Evolutionary conservation across 2,888 invertebrate genomes (phyloP).

Genomic region (Euplagia quadripunctaria): DNA sequence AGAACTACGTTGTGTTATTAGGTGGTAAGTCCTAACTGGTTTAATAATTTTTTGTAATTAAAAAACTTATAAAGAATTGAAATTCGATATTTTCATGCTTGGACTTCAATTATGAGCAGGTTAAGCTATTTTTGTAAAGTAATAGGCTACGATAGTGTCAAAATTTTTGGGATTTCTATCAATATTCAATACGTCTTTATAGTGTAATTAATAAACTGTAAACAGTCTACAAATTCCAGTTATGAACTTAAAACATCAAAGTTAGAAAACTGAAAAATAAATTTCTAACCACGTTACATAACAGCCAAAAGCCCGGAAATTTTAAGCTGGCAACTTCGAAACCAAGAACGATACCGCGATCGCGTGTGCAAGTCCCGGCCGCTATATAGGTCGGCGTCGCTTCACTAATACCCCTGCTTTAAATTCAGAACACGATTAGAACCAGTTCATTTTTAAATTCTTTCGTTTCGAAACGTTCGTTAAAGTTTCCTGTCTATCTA

Average conservation of each 20-base stretch:
- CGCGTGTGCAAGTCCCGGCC: slow-evolving; percentile 35
- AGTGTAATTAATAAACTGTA: background rate
- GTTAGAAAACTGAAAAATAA: background rate
- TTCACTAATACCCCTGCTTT: slow-evolving; percentile 41
- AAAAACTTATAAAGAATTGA: too few relatives aligned
- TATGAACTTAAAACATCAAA: background rate
- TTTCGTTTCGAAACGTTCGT: slow-evolving; percentile 22
- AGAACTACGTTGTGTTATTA: too few relatives aligned
- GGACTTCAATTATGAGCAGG: too few relatives aligned
- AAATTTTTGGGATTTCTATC: too few relatives aligned
- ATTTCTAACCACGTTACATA: slow-evolving; percentile 21
- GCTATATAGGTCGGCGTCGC: slow-evolving; percentile 47
- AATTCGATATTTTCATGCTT: too few relatives aligned
- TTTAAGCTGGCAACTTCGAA: slow-evolving; percentile 26
- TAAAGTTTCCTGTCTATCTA: slow-evolving; percentile 12
- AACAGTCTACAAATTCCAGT: background rate
- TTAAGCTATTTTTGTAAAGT: too few relatives aligned
- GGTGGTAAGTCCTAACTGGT: too few relatives aligned
- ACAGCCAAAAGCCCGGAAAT: slow-evolving; percentile 25
- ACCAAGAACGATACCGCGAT: slow-evolving; percentile 12
- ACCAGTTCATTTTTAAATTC: slow-evolving; percentile 29
- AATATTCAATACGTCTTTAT: too few relatives aligned
- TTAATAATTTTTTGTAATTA: too few relatives aligned
- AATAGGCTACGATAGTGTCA: too few relatives aligned
- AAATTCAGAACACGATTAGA: slow-evolving; percentile 51